These are phyloP conservation scores for Fratercula arctica DNA, from an alignment of 2,797 vertebrate genomes.

Conservation along the genomic window DNA sequence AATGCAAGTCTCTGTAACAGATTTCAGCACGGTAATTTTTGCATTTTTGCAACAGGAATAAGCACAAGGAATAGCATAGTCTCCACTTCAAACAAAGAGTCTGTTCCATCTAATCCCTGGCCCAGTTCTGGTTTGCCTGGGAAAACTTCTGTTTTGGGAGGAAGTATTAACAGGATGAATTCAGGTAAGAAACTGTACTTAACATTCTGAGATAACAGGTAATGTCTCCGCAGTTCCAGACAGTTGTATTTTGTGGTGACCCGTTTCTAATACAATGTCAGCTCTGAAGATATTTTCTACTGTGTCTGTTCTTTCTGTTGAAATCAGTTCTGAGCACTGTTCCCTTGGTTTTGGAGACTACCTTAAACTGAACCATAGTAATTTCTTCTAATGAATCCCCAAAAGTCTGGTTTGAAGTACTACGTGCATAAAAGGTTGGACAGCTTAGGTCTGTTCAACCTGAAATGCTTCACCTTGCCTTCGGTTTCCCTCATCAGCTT, in stretches of 20 bases:
- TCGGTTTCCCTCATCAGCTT: neutral
- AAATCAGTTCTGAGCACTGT: neutral
- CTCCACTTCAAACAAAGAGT: constrained; percentile 83
- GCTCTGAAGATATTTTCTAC: neutral
- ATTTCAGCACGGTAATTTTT: neutral
- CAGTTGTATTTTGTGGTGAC: neutral
- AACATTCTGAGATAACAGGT: neutral
- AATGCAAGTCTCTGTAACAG: neutral
- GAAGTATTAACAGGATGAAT: constrained; percentile 81
- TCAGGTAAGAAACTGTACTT: constrained; percentile 79
- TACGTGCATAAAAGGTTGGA: neutral
- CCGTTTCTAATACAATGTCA: neutral
- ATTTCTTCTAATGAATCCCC: neutral
- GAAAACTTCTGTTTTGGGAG: constrained; percentile 73
- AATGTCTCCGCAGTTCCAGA: neutral
- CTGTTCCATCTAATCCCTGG: constrained; percentile 81
- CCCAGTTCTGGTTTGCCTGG: constrained; percentile 81
- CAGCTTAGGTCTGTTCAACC: neutral
- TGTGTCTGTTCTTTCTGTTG: neutral
- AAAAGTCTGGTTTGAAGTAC: neutral
- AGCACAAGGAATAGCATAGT: constrained; percentile 84
- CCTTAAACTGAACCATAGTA: neutral
- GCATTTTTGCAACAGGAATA: constrained; percentile 80
- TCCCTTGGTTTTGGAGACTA: neutral
- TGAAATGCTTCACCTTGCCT: neutral